Evolutionary conservation across 2,888 invertebrate species (phyloP), one percentile per base, ranked within the genome.

Genomic region (Heliconius hortense): DNA sequence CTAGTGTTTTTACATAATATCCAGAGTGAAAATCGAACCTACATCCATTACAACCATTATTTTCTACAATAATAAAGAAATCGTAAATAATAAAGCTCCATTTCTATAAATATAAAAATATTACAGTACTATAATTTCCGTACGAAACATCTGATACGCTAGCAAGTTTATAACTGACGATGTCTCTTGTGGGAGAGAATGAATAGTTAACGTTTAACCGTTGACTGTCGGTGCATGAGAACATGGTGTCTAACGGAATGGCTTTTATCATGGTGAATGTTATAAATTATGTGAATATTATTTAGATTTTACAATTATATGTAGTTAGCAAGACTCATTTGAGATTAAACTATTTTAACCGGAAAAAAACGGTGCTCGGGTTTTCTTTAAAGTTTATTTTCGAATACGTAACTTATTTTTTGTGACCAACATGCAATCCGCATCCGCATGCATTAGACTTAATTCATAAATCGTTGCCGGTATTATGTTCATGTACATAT

Each of bases 161-260:
- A 68, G 64, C 70, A 70, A 68, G 66, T 73, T 76, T 69, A 76
- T 75, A 77, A 75, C 64, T 71, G 74, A 64, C 75, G 69, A 73
- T 73, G 75, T 78, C 78, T 78, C 73, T 79, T 80, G 79, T 80
- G 80, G 78, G 79, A 81, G 77, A 75, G 76, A 76, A 66, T 73
- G 71, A 68, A 73, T 75, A 59, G 77, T 53, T 79, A 81, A 78
- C 79, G 77, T 79, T 81, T 77, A 78, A 81, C 81, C 81, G 81
- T 81, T 81, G 79, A 75, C 71, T 78, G 76, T 53, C 71, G 74
- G 76, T 74, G 66, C 74, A 73, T 75, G 70, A 79, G 81, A 80
- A 78, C 81, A 82, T 78, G 76, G 56, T 76, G 73, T 76, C 72
- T 80, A 79, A 80, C 79, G 76, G 79, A 70, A 77, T 59, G 62